phyloP scores from a whole-genome alignment of 2,797 vertebrate genomes.

The Chrosomus eos region DNA sequence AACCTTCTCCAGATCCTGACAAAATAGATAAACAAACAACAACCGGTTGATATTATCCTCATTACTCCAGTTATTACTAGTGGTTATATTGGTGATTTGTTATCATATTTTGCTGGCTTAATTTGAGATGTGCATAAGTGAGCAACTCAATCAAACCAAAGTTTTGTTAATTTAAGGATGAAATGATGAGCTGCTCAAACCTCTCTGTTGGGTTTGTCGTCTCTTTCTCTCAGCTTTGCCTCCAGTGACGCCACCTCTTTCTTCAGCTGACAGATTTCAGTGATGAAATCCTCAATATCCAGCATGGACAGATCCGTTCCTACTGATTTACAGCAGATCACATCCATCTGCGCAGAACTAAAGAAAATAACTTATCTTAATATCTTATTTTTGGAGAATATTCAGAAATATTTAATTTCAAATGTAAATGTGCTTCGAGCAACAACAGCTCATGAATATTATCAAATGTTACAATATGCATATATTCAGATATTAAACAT shows the following conservation, averaged over 20 bases:
- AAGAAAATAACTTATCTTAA: too few species aligned
- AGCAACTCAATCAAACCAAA: too few species aligned
- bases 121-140: not conserved
- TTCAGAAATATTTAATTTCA: not conserved
- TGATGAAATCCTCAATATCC: slow-evolving; percentile 40
- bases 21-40: not conserved
- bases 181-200: not conserved
- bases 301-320: slow-evolving; percentile 52
- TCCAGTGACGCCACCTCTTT: slow-evolving; percentile 28
- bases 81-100: not conserved
- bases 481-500: not conserved
- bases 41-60: not conserved
- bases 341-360: not conserved
- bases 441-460: not conserved
- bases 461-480: not conserved
- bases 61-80: not conserved
- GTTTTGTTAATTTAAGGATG: too few species aligned
- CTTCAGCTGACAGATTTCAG: slow-evolving; percentile 35
- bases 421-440: not conserved
- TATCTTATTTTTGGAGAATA: not conserved
- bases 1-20: slow-evolving; percentile 27
- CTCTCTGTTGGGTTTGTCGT: not conserved
- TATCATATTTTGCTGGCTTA: not conserved
- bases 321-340: slow-evolving; percentile 24
- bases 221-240: slow-evolving; percentile 8